These are phyloP conservation scores for Eriocheir sinensis DNA, from an alignment of 1,140 invertebrate genomes.

Conservation along the genomic window DNA sequence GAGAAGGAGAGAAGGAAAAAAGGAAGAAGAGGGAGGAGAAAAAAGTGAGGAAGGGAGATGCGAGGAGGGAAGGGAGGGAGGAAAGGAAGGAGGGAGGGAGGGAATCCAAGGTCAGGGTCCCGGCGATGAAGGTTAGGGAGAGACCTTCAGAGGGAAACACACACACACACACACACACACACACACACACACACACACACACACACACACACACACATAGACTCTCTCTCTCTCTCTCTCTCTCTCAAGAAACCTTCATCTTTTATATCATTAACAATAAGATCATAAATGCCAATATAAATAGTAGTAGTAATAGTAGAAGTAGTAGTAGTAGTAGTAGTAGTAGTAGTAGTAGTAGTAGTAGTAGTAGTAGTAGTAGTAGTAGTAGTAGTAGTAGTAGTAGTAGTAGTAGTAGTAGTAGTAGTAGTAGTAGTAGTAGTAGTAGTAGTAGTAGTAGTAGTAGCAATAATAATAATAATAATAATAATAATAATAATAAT, in stretches of 20 bases:
- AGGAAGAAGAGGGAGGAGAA: neutral
- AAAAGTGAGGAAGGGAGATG: neutral
- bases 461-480: neutral
- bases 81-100: neutral
- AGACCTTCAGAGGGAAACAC: neutral
- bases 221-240: no score
- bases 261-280: no score
- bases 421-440: neutral
- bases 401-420: neutral
- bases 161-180: slow-evolving; percentile 22
- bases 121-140: no score
- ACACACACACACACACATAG: no score
- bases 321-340: slow-evolving; percentile 42
- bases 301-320: no score
- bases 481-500: no score
- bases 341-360: neutral
- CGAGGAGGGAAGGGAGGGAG: neutral
- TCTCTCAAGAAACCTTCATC: no score
- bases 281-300: no score
- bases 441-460: neutral
- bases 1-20: neutral
- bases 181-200: no score
- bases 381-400: slow-evolving; percentile 37
- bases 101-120: neutral
- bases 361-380: slow-evolving; percentile 35